phyloP scores from a whole-genome alignment of 2,797 vertebrate species.

The Enteromius afrohamiltoni region DNA sequence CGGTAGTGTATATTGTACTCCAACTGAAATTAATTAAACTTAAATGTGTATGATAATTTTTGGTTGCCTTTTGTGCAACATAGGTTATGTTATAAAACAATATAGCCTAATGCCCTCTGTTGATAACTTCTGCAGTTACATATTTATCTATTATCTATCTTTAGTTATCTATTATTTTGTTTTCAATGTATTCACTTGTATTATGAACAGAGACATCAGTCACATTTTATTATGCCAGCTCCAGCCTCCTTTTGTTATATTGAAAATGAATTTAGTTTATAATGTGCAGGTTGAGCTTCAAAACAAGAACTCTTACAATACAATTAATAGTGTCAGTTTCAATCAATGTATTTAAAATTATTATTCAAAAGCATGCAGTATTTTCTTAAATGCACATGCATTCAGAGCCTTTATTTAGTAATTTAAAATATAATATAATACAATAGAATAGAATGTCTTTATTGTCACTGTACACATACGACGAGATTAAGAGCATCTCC shows the following conservation, averaged over 20 bases:
- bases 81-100: background rate
- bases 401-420: background rate
- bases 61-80: background rate
- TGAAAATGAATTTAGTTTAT: background rate
- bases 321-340: background rate
- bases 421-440: no score
- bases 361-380: background rate
- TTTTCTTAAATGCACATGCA: background rate
- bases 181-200: background rate
- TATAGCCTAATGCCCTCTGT: background rate
- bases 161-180: background rate
- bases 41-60: background rate
- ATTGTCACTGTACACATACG: no score
- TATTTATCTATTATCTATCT: no score
- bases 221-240: background rate
- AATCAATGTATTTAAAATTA: background rate
- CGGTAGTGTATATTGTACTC: background rate
- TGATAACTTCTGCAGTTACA: background rate
- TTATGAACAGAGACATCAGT: no score
- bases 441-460: no score
- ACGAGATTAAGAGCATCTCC: no score
- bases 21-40: background rate
- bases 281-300: background rate
- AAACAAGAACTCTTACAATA: no score
- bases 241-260: background rate